Base-by-base conservation (phyloP, 1,140 invertebrate species). In the Hetaerina americana region DNA sequence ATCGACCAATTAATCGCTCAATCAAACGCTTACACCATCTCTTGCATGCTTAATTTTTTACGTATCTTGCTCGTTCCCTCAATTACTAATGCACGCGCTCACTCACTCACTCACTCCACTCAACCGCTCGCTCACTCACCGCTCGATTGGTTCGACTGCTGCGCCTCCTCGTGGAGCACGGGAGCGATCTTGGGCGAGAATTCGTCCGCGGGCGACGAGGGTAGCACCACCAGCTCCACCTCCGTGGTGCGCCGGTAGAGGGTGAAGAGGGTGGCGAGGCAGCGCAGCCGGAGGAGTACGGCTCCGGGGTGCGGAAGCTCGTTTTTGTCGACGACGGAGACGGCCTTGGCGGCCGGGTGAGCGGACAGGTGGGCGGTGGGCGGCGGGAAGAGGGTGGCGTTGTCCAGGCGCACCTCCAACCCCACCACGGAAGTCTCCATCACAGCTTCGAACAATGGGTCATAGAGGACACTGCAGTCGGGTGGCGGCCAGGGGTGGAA, bases 191-290 rank as follows among this genome's bases (percentile, higher is more conserved):
- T 57, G 3, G 40, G 40, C 40, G 40, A 57, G 40, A 18, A 18
- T 12, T 57, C 40, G 3, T 57, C 40, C 40, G 15, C 40, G n/a
- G n/a, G n/a, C n/a, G n/a, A n/a, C 15, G 40, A 57, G 2, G 40
- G 40, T 1, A 57, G 2, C 40, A 57, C 40, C 10, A 57, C 22
- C 10, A 57, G 10, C 40, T 57, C 78, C 18, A 78, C 74, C 69
- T 82, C 80, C 66, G 76, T 73, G 49, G 76, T 76, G 68, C 76
- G 73, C 68, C 77, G 75, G 77, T 82, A 82, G 22, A 81, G 72
- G 22, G 79, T 78, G 75, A 79, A 84, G 76, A 83, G 78, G 26
- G 80, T 81, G 8, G 81, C 81, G 27, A 82, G 75, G 75, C 82
- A 84, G 26, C 80, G 78, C 25, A 84, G 75, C 70, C 79, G 77